A percentile compares a stretch with the other conserved stretches of the same genome.
Conservation (phyloP, 2,113 vertebrate species). For the Balaeniceps rex region DNA sequence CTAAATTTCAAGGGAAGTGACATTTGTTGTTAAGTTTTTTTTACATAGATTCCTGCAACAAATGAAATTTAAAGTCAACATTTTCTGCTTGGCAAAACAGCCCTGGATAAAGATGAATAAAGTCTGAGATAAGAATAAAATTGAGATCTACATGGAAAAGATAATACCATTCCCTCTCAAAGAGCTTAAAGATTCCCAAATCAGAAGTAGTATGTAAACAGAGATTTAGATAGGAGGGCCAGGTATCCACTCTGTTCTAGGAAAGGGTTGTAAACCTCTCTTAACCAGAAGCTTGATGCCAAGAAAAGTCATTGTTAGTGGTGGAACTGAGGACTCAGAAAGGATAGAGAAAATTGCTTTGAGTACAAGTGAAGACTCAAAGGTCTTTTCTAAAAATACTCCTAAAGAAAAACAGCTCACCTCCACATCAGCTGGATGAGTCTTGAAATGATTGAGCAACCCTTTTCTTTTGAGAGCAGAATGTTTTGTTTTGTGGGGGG, state of each 20-base stretch:
- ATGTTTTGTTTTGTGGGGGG: neutral
- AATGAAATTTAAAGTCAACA: neutral
- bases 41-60: neutral
- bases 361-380: neutral
- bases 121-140: neutral
- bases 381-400: neutral
- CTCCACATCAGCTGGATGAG: neutral
- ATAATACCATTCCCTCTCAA: neutral
- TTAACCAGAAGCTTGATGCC: neutral
- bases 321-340: neutral
- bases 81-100: neutral
- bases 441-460: constrained; percentile 4
- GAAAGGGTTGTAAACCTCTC: neutral
- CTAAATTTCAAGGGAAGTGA: neutral
- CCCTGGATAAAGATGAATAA: neutral
- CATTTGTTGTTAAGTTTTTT: neutral
- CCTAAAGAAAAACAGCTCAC: neutral
- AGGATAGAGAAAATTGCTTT: neutral
- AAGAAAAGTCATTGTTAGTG: neutral
- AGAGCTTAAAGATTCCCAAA: neutral
- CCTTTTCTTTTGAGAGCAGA: neutral
- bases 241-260: neutral
- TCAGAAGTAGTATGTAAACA: neutral
- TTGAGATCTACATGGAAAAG: neutral
- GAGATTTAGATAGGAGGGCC: neutral